Evolutionary conservation across 2,888 invertebrate species (phyloP), one percentile per base, ranked within the genome.

Genomic region (Pseudolycoriella hygida): DNA sequence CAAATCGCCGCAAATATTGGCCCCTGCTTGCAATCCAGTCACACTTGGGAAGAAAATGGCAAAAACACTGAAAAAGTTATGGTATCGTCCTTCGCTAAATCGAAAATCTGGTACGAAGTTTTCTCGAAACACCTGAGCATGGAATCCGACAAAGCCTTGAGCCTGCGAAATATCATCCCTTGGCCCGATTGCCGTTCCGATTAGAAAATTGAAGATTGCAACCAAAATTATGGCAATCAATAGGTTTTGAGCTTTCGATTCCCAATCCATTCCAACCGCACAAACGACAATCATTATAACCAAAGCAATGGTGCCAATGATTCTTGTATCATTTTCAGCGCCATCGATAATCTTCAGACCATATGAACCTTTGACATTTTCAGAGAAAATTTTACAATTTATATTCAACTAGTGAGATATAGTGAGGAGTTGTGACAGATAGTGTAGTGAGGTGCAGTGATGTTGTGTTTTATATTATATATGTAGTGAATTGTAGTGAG

Each of bases 11-110:
- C 93, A 94, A 53, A 97, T 96, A 59, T 96, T 97, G 1, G 96
- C 96, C 2, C 93, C 93, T 1, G 93, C 93, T 63, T 93, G 88
- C 47, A 93, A 89, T n/a, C 97, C 97, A 11, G 96, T 97, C 2
- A 94, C 94, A 2, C 96, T 93, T 0, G 97, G 97, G 58, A 97
- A 97, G 68, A 93, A 97, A 48, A 97, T 89, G 17, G 93, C 81
- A 59, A 97, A 97, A 1, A 94, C 88, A 52, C 85, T 82, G 67
- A 96, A 93, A 67, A 96, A 94, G 52, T 80, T 72, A 56, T 94
- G 84, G 38, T 80, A 60, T 11, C 70, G 54, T 0, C 69, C 70
- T 54, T 85, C 82, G 42, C 78, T 78, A 51, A 53, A 68, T 31
- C 82, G 71, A 58, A 78, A 88, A 53, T 79, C 77, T 0, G 81